Evolutionary conservation across 2,888 invertebrate genomes (phyloP), one percentile per base, ranked within the genome.

Genomic region (Xanthorhoe designata): DNA sequence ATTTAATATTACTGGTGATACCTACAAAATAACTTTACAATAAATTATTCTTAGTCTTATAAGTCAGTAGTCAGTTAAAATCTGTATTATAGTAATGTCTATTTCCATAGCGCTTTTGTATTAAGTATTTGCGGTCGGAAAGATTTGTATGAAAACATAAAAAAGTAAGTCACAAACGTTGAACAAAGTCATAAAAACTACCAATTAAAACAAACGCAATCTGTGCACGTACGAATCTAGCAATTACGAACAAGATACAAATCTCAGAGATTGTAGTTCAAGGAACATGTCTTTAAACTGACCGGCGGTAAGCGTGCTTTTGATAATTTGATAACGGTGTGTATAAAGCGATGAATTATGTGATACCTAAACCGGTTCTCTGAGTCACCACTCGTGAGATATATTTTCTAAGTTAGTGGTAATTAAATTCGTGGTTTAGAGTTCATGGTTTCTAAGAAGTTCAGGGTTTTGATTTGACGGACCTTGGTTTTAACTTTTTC

Each of bases 271-370:
- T 79, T 80, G 76, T 82, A 81, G 82, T 91, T 90, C 92, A 88
- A 83, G 88, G 90, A 91, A 92, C 87, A 86, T 84, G 86, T 86
- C 90, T 91, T 90, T 87, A 86, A 85, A 84, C 85, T 89, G 90
- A 89, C 92, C 92, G 91, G 82, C 92, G 91, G 92, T 91, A 91
- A 91, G 69, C 92, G 92, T 92, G 91, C 85, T 82, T 88, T 89
- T 91, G 92, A 92, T 93, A 91, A 90, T 92, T 90, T 92, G 92
- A 93, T 93, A 92, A 92, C 92, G 82, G 84, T 79, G 85, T 78
- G 81, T 79, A 77, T 76, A 71, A 72, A 75, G 75, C 72, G 86
- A 90, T 92, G 92, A 92, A 92, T 93, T 92, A 67, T 67, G 57
- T 52, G 15, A 91, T 92, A 86, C 84, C 10, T 49, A 54, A 52